phyloP scores from a whole-genome alignment of 2,113 vertebrate genomes.

The Excalfactoria chinensis region DNA sequence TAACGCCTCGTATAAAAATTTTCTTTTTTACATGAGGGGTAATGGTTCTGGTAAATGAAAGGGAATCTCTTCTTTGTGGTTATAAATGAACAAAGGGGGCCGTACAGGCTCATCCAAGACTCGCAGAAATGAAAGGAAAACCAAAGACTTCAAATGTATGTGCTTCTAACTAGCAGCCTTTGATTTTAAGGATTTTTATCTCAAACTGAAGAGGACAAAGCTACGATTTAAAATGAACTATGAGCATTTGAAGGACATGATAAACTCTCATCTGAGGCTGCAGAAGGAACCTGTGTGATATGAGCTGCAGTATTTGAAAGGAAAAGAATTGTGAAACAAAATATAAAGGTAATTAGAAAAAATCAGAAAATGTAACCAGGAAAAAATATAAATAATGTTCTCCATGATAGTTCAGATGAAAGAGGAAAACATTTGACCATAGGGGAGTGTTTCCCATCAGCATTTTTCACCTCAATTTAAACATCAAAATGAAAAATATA shows the following conservation, averaged over 20 bases:
- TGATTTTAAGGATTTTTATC: conserved; percentile 68
- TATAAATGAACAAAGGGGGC: conserved; percentile 55
- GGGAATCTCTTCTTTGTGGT: conserved; percentile 47
- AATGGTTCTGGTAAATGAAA: conserved; percentile 23
- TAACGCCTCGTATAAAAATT: background rate
- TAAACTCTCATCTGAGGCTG: background rate
- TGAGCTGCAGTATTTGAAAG: background rate
- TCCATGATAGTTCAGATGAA: background rate
- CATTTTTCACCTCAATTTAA: background rate
- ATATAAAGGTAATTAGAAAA: background rate
- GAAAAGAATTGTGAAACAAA: background rate
- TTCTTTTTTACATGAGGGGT: background rate
- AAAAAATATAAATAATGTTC: background rate
- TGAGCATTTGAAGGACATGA: background rate
- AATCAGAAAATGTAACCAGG: background rate
- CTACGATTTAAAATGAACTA: conserved; percentile 24
- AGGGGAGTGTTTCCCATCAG: background rate
- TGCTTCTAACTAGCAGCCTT: conserved; percentile 39
- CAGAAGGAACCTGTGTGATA: background rate
- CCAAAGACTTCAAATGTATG: conserved; percentile 43
- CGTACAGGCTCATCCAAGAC: conserved; percentile 1
- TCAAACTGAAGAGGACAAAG: conserved; percentile 28
- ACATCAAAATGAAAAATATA: background rate
- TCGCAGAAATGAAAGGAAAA: conserved; percentile 53
- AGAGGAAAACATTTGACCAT: background rate